These are phyloP conservation scores for Chanos chanos DNA, from an alignment of 2,797 vertebrate species.

Conservation along the genomic window DNA sequence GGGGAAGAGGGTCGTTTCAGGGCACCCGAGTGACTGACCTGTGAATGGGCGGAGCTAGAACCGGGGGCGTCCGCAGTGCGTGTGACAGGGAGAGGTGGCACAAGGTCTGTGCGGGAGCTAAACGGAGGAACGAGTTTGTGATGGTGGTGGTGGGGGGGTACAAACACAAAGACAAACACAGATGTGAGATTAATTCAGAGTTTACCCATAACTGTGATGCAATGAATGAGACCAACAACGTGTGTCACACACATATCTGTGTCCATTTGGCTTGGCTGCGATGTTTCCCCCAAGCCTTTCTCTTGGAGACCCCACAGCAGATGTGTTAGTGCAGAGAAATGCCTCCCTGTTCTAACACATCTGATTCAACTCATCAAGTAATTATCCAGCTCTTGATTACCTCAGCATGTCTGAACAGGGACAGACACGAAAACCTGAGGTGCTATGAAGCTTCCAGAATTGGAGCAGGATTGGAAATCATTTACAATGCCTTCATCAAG, in stretches of 20 bases:
- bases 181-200: too few species aligned
- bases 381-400: too few species aligned
- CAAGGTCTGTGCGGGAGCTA: slow-evolving; percentile 67
- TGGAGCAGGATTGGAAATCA: too few species aligned
- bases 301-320: background rate
- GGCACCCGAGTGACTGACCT: slow-evolving; percentile 69
- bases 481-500: too few species aligned
- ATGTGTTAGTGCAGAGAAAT: background rate
- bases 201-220: too few species aligned
- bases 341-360: too few species aligned
- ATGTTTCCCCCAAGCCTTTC: background rate
- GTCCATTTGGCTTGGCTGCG: background rate
- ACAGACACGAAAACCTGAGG: too few species aligned
- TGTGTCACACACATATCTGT: background rate
- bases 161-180: background rate
- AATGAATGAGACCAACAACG: too few species aligned
- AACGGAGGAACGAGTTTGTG: too few species aligned
- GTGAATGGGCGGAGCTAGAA: slow-evolving; percentile 57
- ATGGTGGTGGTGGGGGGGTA: background rate
- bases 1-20: background rate
- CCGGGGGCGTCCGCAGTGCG: slow-evolving; percentile 73
- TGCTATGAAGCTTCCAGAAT: too few species aligned
- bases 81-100: slow-evolving; percentile 81
- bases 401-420: too few species aligned
- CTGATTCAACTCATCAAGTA: too few species aligned